Evolutionary conservation across 2,888 invertebrate genomes (phyloP).

Genomic region (Heteromurus nitidus): DNA sequence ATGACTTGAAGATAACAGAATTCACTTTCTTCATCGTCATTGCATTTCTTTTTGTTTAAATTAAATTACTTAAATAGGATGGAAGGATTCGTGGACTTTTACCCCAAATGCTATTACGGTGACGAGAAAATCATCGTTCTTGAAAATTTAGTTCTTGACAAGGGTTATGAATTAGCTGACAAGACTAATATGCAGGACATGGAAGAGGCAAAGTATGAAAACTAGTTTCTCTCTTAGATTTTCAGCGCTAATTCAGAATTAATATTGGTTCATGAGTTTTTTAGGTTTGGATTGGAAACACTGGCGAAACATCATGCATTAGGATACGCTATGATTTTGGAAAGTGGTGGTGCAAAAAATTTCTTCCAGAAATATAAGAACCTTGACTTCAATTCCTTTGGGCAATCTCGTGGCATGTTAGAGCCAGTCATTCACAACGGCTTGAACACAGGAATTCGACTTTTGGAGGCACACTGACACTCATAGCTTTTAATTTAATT

Average conservation of each 20-base stretch:
- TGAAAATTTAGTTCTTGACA: slow-evolving; percentile 50
- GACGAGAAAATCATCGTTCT: slow-evolving; percentile 53
- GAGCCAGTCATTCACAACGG: slow-evolving; percentile 20
- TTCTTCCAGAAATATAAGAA: slow-evolving; percentile 41
- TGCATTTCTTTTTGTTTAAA: no score
- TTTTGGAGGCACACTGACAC: no score
- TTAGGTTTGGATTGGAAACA: slow-evolving; percentile 37
- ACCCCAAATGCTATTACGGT: slow-evolving; percentile 62
- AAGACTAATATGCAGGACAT: slow-evolving; percentile 47
- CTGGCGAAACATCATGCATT: slow-evolving; percentile 58
- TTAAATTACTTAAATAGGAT: no score
- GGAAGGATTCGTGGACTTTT: slow-evolving; percentile 30
- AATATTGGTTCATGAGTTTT: no score
- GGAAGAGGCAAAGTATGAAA: slow-evolving; percentile 46
- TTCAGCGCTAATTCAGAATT: no score
- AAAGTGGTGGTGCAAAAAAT: slow-evolving; percentile 25
- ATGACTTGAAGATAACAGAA: no score
- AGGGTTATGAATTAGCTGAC: slow-evolving; percentile 34
- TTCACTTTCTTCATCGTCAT: not conserved
- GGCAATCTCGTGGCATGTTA: not conserved
- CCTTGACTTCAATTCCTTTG: slow-evolving; percentile 2
- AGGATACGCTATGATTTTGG: slow-evolving; percentile 26
- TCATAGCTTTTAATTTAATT: no score
- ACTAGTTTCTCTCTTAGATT: no score
- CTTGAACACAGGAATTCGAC: slow-evolving; percentile 14